These are phyloP conservation scores for Botrylloides violaceus DNA, from an alignment of 23 tunicate species.

Conservation along the genomic window DNA sequence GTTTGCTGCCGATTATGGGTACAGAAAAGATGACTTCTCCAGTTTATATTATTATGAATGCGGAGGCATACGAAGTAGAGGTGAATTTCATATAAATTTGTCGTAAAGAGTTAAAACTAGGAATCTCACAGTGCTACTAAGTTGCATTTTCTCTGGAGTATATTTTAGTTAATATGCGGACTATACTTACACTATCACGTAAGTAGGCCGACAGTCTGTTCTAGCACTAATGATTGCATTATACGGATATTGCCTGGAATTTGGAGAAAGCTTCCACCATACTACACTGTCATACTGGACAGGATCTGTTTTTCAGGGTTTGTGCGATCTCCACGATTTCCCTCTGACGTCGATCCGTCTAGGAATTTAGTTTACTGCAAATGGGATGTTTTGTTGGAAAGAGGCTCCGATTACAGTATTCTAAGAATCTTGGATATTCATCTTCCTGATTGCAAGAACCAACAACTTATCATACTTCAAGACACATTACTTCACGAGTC, in stretches of 20 bases:
- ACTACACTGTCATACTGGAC: too few species aligned
- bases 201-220: too few species aligned
- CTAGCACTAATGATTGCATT: too few species aligned
- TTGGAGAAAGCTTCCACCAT: too few species aligned
- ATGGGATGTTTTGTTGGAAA: conserved; percentile 1
- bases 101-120: background rate
- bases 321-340: conserved; percentile 15
- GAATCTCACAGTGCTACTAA: too few species aligned
- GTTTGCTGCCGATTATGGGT: background rate
- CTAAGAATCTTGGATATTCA: conserved; percentile 2
- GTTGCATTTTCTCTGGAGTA: background rate
- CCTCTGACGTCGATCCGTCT: background rate
- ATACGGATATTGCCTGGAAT: too few species aligned
- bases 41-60: conserved; percentile 26
- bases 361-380: background rate
- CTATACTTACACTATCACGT: too few species aligned
- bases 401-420: background rate
- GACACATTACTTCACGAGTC: conserved; percentile 13
- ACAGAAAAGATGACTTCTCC: background rate
- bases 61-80: conserved; percentile 11
- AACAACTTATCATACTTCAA: conserved; percentile 2
- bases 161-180: too few species aligned
- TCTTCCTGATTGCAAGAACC: conserved; percentile 14
- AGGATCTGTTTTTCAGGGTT: conserved; percentile 3
- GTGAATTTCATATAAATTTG: background rate